Percentiles rank a stretch among this genome's conserved stretches.
Conservation (phyloP, 2,113 vertebrate genomes). For the Formicarius rufipectus region DNA sequence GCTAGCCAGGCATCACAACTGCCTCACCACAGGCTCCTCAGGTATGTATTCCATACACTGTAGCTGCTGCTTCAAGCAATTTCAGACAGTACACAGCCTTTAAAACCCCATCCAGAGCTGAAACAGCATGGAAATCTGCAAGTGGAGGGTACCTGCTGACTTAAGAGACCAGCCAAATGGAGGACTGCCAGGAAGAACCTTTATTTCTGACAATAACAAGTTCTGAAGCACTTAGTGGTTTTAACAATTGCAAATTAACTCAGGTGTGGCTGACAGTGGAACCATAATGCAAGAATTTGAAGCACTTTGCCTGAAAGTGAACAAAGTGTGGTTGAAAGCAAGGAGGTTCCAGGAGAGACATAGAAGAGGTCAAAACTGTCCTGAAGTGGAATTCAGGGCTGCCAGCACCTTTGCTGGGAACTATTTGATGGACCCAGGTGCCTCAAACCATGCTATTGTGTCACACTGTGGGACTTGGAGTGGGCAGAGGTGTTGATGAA, state of each 20-base stretch:
- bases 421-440: accelerated
- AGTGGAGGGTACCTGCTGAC: not conserved
- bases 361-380: not conserved
- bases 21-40: not conserved
- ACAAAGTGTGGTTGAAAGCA: not conserved
- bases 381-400: not conserved
- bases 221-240: not conserved
- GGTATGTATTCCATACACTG: not conserved
- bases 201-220: not conserved
- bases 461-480: accelerated
- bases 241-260: not conserved
- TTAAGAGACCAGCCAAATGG: not conserved
- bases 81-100: not conserved
- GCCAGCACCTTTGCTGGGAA: accelerated
- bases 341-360: not conserved
- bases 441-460: not conserved
- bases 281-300: not conserved
- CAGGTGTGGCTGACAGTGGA: not conserved
- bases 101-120: not conserved
- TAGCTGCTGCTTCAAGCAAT: not conserved
- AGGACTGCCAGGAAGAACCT: not conserved
- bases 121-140: not conserved
- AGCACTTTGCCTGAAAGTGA: not conserved
- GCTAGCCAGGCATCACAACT: not conserved
- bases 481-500: not conserved